These are phyloP conservation scores for Tigriopus californicus DNA, from an alignment of 2,888 invertebrate genomes.

Conservation along the genomic window DNA sequence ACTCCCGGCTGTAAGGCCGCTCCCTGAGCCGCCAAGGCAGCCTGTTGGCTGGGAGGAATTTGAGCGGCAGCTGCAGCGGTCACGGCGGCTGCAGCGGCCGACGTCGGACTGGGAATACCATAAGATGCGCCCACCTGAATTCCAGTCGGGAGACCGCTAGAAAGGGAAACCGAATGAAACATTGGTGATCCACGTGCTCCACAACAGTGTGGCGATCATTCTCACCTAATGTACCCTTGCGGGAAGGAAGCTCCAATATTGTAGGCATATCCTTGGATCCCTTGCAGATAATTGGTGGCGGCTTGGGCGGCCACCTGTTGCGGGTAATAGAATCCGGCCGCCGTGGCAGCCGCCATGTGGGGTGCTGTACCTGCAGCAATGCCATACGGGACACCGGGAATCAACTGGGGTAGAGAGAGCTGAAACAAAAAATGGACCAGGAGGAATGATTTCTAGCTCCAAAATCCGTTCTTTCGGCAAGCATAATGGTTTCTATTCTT, in stretches of 20 bases:
- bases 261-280: slow-evolving; percentile 4
- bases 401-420: slow-evolving; percentile 12
- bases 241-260: slow-evolving; percentile 14
- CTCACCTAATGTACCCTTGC: slow-evolving; percentile 13
- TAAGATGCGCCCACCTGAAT: slow-evolving; percentile 1
- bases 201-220: too few species aligned
- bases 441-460: neutral
- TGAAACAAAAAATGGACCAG: slow-evolving; percentile 1
- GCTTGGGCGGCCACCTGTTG: slow-evolving; percentile 12
- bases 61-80: slow-evolving; percentile 8
- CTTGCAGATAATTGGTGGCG: slow-evolving; percentile 8
- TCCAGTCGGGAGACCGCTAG: neutral
- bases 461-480: too few species aligned
- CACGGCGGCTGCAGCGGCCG: neutral
- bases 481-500: too few species aligned
- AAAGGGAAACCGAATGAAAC: too few species aligned
- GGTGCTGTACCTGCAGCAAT: slow-evolving; percentile 7
- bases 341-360: neutral
- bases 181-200: too few species aligned
- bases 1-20: slow-evolving; percentile 8
- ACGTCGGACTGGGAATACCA: slow-evolving; percentile 1
- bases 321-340: slow-evolving; percentile 10
- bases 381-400: slow-evolving; percentile 12
- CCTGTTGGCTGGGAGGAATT: neutral
- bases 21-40: neutral